Conservation (phyloP, 2,113 vertebrate species). For the Tamias sibiricus region DNA sequence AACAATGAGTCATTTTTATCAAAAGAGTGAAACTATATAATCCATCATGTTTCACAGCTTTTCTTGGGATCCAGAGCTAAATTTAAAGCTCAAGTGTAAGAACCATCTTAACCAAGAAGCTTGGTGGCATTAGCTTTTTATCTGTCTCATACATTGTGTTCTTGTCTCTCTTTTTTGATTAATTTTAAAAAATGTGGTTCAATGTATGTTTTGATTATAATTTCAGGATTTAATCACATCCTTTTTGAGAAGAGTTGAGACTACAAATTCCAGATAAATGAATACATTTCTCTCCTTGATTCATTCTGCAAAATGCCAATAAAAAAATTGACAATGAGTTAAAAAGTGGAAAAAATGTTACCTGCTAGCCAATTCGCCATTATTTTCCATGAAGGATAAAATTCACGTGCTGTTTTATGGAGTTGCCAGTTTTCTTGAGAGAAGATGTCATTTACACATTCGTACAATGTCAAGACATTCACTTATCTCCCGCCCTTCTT, state of each 20-base stretch:
- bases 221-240: conserved; percentile 25
- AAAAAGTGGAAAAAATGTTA: background rate
- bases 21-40: background rate
- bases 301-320: conserved; percentile 34
- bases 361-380: background rate
- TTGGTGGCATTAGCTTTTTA: background rate
- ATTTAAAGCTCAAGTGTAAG: background rate
- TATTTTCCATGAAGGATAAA: conserved; percentile 45
- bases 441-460: background rate
- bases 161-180: background rate
- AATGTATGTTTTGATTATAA: conserved; percentile 21
- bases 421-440: conserved; percentile 41
- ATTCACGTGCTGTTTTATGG: conserved; percentile 27
- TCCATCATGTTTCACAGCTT: background rate
- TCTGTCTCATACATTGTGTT: background rate
- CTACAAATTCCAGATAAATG: conserved; percentile 47
- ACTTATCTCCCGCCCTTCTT: background rate
- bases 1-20: conserved; percentile 6
- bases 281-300: conserved; percentile 17
- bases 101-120: background rate
- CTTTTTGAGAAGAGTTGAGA: background rate
- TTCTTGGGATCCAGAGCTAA: background rate
- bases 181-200: background rate
- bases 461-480: conserved; percentile 9
- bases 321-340: background rate